Evolutionary conservation across 1,140 invertebrate genomes (phyloP).

Genomic region (Cherax quadricarinatus): DNA sequence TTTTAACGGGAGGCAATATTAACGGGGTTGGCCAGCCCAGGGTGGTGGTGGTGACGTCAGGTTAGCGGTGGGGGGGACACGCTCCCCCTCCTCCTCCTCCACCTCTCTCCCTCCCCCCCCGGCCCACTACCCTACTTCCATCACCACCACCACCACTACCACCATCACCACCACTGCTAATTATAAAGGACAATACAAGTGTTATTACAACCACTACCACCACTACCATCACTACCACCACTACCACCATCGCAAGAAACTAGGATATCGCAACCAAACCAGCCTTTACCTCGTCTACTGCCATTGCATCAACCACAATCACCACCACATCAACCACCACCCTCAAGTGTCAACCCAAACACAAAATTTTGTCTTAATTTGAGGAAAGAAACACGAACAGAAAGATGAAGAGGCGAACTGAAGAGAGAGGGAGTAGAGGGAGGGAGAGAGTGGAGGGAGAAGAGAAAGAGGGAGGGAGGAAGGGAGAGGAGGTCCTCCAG

Average conservation of each 20-base stretch:
- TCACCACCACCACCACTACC: too few species aligned
- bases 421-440: background rate
- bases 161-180: too few species aligned
- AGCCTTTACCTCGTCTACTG: too few species aligned
- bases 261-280: too few species aligned
- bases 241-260: too few species aligned
- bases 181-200: too few species aligned
- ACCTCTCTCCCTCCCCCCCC: too few species aligned
- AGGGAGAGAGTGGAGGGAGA: background rate
- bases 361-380: background rate
- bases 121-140: too few species aligned
- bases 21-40: background rate
- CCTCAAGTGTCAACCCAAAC: background rate
- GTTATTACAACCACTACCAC: too few species aligned
- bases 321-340: background rate
- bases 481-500: background rate
- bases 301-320: background rate
- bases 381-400: background rate
- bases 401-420: constrained; percentile 12
- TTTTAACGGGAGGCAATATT: constrained; percentile 16
- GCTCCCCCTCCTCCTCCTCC: background rate
- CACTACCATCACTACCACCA: too few species aligned
- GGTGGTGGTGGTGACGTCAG: constrained; percentile 17
- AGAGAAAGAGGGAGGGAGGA: background rate
- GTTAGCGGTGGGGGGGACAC: background rate